Conservation (phyloP, 2,888 invertebrate genomes). For the Griposia aprilina region DNA sequence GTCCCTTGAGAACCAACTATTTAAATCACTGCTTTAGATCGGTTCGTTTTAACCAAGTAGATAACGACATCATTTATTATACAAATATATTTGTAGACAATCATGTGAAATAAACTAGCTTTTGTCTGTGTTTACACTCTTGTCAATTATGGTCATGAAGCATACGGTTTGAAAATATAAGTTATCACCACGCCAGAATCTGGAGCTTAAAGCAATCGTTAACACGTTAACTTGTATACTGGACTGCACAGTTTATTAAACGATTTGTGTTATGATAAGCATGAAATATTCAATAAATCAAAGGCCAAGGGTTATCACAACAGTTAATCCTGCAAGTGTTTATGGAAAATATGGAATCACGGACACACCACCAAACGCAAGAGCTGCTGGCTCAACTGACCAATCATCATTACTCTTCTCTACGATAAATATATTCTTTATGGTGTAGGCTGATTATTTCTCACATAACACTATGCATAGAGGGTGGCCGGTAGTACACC, state of each 20-base stretch:
- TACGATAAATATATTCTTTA: conserved; percentile 5
- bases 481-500: background rate
- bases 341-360: background rate
- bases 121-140: conserved; percentile 33
- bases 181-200: background rate
- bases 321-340: conserved; percentile 3
- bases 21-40: conserved; percentile 58
- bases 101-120: conserved; percentile 21
- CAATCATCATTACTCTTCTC: conserved; percentile 5
- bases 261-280: background rate
- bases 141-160: conserved; percentile 14
- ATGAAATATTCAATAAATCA: conserved; percentile 3
- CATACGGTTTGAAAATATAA: background rate
- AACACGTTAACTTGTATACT: background rate
- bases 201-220: background rate
- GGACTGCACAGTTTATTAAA: background rate
- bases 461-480: background rate
- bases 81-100: conserved; percentile 43
- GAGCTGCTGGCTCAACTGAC: background rate
- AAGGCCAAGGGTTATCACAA: background rate
- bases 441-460: background rate
- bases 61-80: conserved; percentile 50
- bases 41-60: conserved; percentile 7
- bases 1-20: conserved; percentile 65
- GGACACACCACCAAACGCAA: background rate